phyloP scores from a whole-genome alignment of 2,797 vertebrate species.

The Melanotaenia pygmaea region DNA sequence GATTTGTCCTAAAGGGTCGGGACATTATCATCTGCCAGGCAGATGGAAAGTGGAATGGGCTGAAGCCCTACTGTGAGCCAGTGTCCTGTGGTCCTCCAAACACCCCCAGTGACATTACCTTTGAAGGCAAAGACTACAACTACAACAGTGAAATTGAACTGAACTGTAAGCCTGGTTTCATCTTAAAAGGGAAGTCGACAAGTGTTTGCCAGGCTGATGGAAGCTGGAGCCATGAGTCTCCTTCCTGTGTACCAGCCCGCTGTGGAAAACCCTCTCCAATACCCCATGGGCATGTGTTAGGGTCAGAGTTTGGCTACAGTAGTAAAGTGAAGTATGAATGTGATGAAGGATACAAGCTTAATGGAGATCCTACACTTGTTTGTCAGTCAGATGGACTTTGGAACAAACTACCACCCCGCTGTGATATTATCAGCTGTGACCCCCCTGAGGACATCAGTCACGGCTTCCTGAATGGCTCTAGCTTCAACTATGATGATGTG shows the following conservation, averaged over 20 bases:
- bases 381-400: conserved; percentile 89
- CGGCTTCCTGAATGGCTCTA: conserved; percentile 91
- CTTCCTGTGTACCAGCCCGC: conserved; percentile 81
- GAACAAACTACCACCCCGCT: conserved; percentile 87
- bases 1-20: conserved; percentile 87
- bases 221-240: conserved; percentile 88
- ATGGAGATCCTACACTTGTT: conserved; percentile 74
- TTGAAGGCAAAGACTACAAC: conserved; percentile 83
- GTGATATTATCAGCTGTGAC: conserved; percentile 86
- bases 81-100: conserved; percentile 87
- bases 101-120: conserved; percentile 77
- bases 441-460: conserved; percentile 93
- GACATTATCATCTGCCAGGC: conserved; percentile 84
- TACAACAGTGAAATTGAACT: conserved; percentile 85
- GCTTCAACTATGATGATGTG: conserved; percentile 86
- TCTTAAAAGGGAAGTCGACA: conserved; percentile 83
- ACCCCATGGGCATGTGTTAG: conserved; percentile 81
- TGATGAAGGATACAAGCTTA: conserved; percentile 86
- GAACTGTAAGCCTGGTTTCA: conserved; percentile 87
- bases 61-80: conserved; percentile 87
- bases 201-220: conserved; percentile 89
- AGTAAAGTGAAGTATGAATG: conserved; percentile 87
- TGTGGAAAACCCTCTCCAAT: conserved; percentile 82
- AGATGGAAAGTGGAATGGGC: conserved; percentile 86
- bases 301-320: conserved; percentile 85